Evolutionary conservation across 2,797 vertebrate genomes (phyloP).

Genomic region (Poecilia picta): DNA sequence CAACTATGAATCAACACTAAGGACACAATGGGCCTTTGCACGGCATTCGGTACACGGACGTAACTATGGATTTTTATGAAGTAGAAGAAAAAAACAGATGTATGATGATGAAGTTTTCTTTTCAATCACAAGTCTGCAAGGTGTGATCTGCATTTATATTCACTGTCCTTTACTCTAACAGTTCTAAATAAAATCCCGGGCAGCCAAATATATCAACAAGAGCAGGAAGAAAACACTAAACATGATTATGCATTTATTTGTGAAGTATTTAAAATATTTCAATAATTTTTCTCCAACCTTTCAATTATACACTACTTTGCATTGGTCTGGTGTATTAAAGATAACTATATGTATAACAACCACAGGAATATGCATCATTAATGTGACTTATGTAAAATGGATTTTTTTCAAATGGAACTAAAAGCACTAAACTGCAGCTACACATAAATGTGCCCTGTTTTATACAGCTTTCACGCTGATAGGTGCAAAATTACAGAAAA

Average conservation of each 20-base stretch:
- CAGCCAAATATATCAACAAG: neutral
- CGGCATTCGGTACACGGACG: neutral
- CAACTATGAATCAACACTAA: neutral
- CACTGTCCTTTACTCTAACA: neutral
- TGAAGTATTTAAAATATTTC: neutral
- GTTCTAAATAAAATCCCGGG: neutral
- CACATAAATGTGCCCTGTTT: slow-evolving; percentile 10
- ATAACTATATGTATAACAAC: neutral
- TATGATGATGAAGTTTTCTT: neutral
- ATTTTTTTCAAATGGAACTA: neutral
- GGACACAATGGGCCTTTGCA: neutral
- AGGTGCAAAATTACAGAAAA: slow-evolving; percentile 60
- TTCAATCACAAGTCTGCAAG: neutral
- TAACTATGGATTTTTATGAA: neutral
- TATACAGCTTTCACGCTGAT: slow-evolving; percentile 31
- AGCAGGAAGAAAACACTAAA: neutral
- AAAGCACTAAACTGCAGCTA: slow-evolving; percentile 2
- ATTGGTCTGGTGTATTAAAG: neutral
- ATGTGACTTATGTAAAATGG: neutral
- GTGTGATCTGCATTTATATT: neutral
- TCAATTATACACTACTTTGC: neutral
- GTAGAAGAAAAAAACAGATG: neutral
- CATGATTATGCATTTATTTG: neutral
- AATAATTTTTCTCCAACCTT: neutral
- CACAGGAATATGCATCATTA: neutral